Evolutionary conservation across 1,140 invertebrate genomes (phyloP), one percentile per base, ranked within the genome.

Genomic region (Papilio glaucus): DNA sequence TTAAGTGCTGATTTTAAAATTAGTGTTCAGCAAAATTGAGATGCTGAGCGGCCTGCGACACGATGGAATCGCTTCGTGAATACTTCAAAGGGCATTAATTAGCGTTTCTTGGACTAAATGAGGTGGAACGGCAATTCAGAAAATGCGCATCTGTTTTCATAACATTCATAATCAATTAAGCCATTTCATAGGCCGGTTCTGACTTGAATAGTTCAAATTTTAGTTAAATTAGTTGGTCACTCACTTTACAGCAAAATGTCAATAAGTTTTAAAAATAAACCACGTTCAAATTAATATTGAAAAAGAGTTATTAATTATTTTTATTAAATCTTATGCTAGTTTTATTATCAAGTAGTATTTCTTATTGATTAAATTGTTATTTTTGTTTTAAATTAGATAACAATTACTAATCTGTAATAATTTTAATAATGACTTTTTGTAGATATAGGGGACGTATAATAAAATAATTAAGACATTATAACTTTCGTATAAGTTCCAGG

Each of bases 61-160:
- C 69, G 82, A 83, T 73, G 79, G 79, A 81, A 88, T 82, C 79
- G 74, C 72, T 72, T 75, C 65, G 57, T 81, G 81, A 86, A 87
- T 85, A 79, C 78, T 88, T 86, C 80, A 87, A 86, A 86, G 77
- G 77, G 73, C 79, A 83, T 87, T 88, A 88, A 89, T 89, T 88
- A 88, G 86, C 72, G 80, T 82, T 84, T 85, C 81, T 79, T 84
- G 87, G 78, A 83, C 71, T 84, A 88, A 88, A 89, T 89, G 81
- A 87, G 81, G 79, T 82, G 77, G 83, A 77, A 81, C 84, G 79
- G 76, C 81, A 72, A 77, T 75, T 69, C 72, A 72, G 74, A 57
- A 67, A 72, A 67, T 69, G 39, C 61, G 53, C 71, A 42, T 65
- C 57, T 69, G 71, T 77, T 72, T 69, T 49, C 41, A 53, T 33